Conservation (phyloP, 2,888 invertebrate species). For the Acanthosepion lycidas region DNA sequence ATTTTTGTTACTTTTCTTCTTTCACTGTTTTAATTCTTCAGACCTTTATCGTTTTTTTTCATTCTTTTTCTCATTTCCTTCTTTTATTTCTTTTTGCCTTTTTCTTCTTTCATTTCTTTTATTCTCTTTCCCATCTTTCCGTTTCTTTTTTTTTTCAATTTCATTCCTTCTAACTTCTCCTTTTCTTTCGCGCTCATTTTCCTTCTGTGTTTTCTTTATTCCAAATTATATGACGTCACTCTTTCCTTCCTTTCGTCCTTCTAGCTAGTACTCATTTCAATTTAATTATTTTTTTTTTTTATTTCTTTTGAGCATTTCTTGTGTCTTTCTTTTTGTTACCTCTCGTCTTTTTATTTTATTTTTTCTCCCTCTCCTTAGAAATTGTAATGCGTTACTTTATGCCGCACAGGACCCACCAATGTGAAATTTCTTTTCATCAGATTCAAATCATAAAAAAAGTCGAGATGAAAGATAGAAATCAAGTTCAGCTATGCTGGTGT, state of each 20-base stretch:
- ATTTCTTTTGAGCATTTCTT: background rate
- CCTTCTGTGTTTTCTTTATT: background rate
- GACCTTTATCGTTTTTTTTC: background rate
- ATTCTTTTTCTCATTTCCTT: background rate
- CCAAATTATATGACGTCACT: background rate
- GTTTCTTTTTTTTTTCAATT: background rate
- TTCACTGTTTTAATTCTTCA: background rate
- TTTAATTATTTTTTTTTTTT: background rate
- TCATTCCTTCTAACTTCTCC: no score
- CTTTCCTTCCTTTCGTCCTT: background rate
- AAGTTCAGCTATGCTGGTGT: background rate
- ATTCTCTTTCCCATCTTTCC: background rate
- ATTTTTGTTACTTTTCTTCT: background rate
- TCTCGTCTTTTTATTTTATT: background rate
- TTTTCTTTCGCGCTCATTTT: no score
- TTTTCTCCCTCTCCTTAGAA: background rate
- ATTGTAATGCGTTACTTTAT: background rate
- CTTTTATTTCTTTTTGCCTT: background rate
- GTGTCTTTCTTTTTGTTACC: background rate
- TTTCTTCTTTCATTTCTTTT: no score
- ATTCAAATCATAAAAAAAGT: background rate
- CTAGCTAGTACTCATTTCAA: background rate
- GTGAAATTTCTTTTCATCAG: constrained; percentile 33
- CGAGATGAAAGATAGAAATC: background rate
- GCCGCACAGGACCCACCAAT: background rate